Evolutionary conservation across 2,113 vertebrate genomes (phyloP).

Genomic region (Pitta sordida): DNA sequence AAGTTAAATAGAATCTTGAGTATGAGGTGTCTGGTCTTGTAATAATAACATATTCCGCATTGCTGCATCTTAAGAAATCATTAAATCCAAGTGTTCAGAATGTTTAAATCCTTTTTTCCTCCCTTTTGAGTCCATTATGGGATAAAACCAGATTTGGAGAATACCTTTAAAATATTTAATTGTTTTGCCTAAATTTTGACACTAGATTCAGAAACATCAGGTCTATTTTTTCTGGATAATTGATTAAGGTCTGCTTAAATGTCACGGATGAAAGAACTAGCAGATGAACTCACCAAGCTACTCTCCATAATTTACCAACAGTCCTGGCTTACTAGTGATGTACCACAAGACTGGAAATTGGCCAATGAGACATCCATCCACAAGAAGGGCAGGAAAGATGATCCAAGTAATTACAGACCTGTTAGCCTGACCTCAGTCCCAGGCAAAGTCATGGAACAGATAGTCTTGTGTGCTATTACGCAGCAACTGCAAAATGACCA

Average conservation of each 20-base stretch:
- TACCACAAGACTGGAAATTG: too few species aligned
- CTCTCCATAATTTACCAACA: too few species aligned
- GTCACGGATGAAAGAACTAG: too few species aligned
- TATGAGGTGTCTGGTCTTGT: background rate
- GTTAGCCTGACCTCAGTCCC: too few species aligned
- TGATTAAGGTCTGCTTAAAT: background rate
- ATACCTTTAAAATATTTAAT: background rate
- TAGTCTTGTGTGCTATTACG: too few species aligned
- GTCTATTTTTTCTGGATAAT: background rate
- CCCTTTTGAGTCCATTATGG: background rate
- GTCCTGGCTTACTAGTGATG: too few species aligned
- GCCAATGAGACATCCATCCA: too few species aligned
- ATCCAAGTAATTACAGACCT: too few species aligned
- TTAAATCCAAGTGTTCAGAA: background rate
- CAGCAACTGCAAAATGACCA: too few species aligned
- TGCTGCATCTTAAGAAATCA: background rate
- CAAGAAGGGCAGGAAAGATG: too few species aligned
- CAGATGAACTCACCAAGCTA: too few species aligned
- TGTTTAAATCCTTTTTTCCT: background rate
- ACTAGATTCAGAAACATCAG: background rate
- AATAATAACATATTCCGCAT: background rate
- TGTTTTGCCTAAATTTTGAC: background rate
- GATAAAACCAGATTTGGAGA: background rate
- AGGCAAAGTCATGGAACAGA: too few species aligned
- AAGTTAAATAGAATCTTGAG: background rate